Evolutionary conservation across 64 coral and sea anemone species (phyloP).

Genomic region (Hydrozoanthus tunicans): DNA sequence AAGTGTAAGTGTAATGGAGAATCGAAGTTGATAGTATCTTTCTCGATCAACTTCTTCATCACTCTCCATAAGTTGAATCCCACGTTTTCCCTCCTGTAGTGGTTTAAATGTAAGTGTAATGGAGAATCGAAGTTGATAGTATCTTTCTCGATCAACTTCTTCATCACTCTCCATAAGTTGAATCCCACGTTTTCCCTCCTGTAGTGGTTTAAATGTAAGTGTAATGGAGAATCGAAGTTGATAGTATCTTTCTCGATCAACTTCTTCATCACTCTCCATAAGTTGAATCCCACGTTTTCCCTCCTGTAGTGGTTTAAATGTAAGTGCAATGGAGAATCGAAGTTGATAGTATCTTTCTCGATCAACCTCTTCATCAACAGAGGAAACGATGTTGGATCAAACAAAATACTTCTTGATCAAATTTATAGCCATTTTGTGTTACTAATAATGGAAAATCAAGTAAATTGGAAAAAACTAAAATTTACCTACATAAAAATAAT

Average conservation of each 20-base stretch:
- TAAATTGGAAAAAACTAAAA: too few species aligned
- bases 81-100: not conserved
- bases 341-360: not conserved
- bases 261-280: not conserved
- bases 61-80: not conserved
- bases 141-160: not conserved
- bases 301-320: not conserved
- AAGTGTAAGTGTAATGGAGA: conserved; percentile 4
- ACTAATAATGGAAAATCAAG: too few species aligned
- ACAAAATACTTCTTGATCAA: too few species aligned
- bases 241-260: too few species aligned
- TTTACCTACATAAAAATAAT: too few species aligned
- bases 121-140: not conserved
- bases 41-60: not conserved
- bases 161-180: not conserved
- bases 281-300: not conserved
- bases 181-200: not conserved
- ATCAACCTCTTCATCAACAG: not conserved
- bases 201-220: not conserved
- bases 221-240: not conserved
- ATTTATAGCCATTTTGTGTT: too few species aligned
- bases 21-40: not conserved
- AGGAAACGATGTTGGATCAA: too few species aligned
- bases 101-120: conserved; percentile 5
- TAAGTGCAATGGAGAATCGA: conserved; percentile 2